Conservation (phyloP, 2,113 vertebrate genomes). For the Chelonoidis abingdonii region DNA sequence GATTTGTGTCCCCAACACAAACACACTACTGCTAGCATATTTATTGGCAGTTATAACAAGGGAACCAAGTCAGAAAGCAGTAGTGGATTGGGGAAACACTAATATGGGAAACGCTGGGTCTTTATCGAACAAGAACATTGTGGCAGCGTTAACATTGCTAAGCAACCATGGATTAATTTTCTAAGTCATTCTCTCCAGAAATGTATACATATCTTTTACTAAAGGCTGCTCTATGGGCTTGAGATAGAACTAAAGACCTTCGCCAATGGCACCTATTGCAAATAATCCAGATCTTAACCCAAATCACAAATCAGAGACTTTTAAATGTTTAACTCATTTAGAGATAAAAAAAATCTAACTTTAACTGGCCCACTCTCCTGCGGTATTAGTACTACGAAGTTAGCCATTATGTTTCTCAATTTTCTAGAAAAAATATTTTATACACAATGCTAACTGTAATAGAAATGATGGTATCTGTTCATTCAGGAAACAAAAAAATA, state of each 20-base stretch:
- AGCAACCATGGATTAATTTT: neutral
- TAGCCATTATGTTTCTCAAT: no score
- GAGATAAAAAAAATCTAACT: neutral
- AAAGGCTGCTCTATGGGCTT: neutral
- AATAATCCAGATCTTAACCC: neutral
- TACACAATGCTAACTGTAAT: neutral
- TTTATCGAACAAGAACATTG: neutral
- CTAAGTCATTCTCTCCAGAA: neutral
- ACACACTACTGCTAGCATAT: fast-evolving
- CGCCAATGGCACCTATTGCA: neutral
- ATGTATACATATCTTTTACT: neutral
- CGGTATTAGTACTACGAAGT: neutral
- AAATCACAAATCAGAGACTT: neutral
- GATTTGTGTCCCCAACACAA: fast-evolving
- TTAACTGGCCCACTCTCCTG: neutral
- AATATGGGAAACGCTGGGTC: neutral
- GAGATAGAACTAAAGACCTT: neutral
- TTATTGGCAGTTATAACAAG: neutral
- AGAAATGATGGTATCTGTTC: neutral
- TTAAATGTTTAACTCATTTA: neutral
- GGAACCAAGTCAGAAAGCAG: neutral
- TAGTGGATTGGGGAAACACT: neutral
- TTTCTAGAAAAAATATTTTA: neutral
- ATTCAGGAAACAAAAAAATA: neutral
- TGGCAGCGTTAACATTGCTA: neutral